A percentile compares a stretch with the other conserved stretches of the same genome.
phyloP scores from a whole-genome alignment of 2,888 invertebrate species.

The Odontocolon sp. region DNA sequence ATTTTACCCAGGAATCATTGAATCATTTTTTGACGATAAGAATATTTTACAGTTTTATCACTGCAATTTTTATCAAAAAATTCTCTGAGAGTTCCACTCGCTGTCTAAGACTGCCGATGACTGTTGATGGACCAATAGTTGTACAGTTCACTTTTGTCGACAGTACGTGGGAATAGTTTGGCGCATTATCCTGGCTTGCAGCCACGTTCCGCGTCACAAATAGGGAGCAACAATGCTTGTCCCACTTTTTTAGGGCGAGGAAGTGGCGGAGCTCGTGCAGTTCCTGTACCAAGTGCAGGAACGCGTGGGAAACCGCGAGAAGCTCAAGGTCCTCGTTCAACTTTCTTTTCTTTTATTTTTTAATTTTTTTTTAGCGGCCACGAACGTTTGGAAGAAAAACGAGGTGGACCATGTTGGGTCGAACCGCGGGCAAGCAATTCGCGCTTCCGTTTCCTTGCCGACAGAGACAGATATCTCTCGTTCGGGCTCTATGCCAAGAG shows the following conservation, averaged over 20 bases:
- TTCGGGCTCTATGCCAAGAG: conserved; percentile 69
- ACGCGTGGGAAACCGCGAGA: background rate
- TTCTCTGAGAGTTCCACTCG: too few relatives aligned
- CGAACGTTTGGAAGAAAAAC: background rate
- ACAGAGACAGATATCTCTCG: background rate
- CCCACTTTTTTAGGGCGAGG: background rate
- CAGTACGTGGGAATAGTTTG: conserved; percentile 62
- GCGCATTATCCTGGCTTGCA: conserved; percentile 72
- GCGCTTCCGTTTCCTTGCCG: conserved; percentile 60
- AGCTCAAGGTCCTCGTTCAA: conserved; percentile 28
- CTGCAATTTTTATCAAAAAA: too few relatives aligned
- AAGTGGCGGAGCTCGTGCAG: background rate
- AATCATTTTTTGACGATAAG: too few relatives aligned
- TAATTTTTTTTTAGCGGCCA: background rate
- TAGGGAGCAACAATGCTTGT: conserved; percentile 68
- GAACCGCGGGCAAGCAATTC: conserved; percentile 23
- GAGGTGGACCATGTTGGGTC: background rate
- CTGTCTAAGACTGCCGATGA: too few relatives aligned
- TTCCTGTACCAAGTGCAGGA: background rate
- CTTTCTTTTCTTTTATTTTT: too few relatives aligned
- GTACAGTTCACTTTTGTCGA: too few relatives aligned
- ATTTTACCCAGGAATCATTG: too few relatives aligned
- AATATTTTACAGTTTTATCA: too few relatives aligned
- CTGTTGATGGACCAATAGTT: too few relatives aligned
- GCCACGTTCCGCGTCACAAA: conserved; percentile 74